phyloP scores from a whole-genome alignment of 2,888 invertebrate species.

The Volucella inflata region DNA sequence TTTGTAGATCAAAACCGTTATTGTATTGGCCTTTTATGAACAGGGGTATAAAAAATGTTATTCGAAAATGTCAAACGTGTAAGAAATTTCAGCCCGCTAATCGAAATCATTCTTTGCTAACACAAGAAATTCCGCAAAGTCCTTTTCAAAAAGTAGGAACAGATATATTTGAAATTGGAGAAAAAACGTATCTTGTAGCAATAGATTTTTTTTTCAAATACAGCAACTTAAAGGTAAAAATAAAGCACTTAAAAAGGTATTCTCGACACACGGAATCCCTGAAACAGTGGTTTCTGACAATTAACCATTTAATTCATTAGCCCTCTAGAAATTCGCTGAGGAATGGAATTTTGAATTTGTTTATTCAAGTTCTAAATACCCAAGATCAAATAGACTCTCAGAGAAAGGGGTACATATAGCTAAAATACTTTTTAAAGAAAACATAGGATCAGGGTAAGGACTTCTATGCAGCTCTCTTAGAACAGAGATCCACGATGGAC shows the following conservation, averaged over 20 bases:
- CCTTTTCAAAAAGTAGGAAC: constrained; percentile 38
- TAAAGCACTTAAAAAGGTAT: not conserved
- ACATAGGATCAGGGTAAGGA: too few species aligned
- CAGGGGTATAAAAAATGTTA: constrained; percentile 26
- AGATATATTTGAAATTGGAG: constrained; percentile 9
- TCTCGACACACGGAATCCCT: constrained; percentile 24
- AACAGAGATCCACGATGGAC: too few species aligned
- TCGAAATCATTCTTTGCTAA: constrained; percentile 9
- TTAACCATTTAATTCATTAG: constrained; percentile 50
- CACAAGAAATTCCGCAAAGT: constrained; percentile 16
- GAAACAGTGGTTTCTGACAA: constrained; percentile 43
- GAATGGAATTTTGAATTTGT: constrained; percentile 45
- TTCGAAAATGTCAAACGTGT: constrained; percentile 19
- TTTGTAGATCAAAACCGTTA: constrained; percentile 19
- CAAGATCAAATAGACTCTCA: constrained; percentile 25
- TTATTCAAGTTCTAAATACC: constrained; percentile 32
- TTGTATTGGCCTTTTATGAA: constrained; percentile 40
- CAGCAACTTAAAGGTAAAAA: too few species aligned
- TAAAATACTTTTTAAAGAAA: too few species aligned
- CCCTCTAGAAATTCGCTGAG: constrained; percentile 30
- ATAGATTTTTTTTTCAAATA: too few species aligned
- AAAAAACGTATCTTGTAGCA: constrained; percentile 51
- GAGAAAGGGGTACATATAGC: too few species aligned
- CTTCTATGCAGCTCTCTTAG: too few species aligned
- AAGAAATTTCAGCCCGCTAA: constrained; percentile 33